Percentiles rank a stretch among this genome's conserved stretches.
Conservation (phyloP, 2,888 invertebrate species). For the Scaptomyza tumidula region DNA sequence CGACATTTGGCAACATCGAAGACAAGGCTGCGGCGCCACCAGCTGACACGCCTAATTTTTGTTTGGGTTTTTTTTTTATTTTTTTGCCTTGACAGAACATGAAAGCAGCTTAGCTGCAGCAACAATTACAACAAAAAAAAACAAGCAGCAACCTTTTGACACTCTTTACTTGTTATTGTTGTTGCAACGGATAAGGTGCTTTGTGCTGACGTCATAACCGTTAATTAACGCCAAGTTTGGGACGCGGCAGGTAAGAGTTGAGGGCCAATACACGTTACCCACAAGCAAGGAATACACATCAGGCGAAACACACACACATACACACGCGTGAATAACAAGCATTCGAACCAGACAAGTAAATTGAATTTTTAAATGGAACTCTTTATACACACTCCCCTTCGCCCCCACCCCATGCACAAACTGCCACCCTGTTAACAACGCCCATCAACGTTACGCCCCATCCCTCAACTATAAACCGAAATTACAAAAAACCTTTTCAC, state of each 20-base stretch:
- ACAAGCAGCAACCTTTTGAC: constrained; percentile 50
- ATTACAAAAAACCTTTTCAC: constrained; percentile 48
- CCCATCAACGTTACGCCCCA: background rate
- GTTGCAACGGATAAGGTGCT: constrained; percentile 31
- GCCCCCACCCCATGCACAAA: background rate
- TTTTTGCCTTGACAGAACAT: constrained; percentile 65
- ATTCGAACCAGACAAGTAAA: constrained; percentile 49
- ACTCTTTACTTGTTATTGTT: constrained; percentile 5
- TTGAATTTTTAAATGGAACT: constrained; percentile 59
- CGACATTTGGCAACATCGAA: constrained; percentile 26
- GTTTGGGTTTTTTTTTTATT: constrained; percentile 9
- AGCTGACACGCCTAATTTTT: constrained; percentile 58
- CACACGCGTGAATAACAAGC: background rate
- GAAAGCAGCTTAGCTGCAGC: constrained; percentile 47
- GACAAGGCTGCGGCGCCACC: constrained; percentile 46
- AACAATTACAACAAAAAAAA: constrained; percentile 49
- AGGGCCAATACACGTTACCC: constrained; percentile 8
- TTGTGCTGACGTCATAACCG: constrained; percentile 69
- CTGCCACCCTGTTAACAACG: background rate
- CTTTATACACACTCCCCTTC: background rate
- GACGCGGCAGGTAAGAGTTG: background rate
- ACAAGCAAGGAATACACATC: constrained; percentile 1
- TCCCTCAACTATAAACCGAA: constrained; percentile 21
- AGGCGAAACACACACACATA: background rate
- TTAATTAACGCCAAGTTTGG: constrained; percentile 59